phyloP scores from a whole-genome alignment of 1,140 invertebrate species.

The Drosophila azteca region DNA sequence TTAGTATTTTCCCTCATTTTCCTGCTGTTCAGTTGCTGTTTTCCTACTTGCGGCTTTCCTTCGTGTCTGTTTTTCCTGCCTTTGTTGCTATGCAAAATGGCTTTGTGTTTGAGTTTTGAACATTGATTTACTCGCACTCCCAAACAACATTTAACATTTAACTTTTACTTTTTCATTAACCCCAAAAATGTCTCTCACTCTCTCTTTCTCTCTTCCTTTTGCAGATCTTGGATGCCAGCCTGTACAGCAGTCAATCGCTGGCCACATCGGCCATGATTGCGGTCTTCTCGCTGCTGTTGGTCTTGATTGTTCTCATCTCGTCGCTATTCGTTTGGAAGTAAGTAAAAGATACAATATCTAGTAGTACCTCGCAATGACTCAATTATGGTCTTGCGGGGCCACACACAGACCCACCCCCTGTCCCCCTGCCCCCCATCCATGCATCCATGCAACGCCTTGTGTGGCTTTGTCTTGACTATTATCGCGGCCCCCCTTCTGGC shows the following conservation, averaged over 20 bases:
- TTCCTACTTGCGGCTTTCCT: slow-evolving; percentile 25
- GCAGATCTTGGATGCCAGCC: slow-evolving; percentile 92
- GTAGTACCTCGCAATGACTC: slow-evolving; percentile 42
- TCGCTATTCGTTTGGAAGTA: slow-evolving; percentile 92
- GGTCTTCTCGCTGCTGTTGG: slow-evolving; percentile 88
- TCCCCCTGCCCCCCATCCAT: neutral
- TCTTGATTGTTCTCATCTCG: slow-evolving; percentile 89
- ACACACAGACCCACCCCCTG: slow-evolving; percentile 7
- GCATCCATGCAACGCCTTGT: slow-evolving; percentile 24
- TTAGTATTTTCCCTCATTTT: slow-evolving; percentile 35
- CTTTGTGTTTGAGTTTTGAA: slow-evolving; percentile 73
- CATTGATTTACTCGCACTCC: slow-evolving; percentile 56
- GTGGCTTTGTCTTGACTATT: slow-evolving; percentile 60
- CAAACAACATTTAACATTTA: slow-evolving; percentile 37
- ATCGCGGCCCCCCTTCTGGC: slow-evolving; percentile 44
- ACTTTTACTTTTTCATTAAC: slow-evolving; percentile 60
- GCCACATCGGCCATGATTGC: slow-evolving; percentile 91
- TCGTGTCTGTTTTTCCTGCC: slow-evolving; percentile 17
- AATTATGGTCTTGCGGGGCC: slow-evolving; percentile 41
- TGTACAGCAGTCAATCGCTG: slow-evolving; percentile 89
- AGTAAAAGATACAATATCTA: slow-evolving; percentile 84
- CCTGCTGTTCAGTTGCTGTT: slow-evolving; percentile 16
- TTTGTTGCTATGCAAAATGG: slow-evolving; percentile 75
- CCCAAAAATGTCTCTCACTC: slow-evolving; percentile 53
- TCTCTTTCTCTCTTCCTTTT: slow-evolving; percentile 84